Evolutionary conservation across 2,797 vertebrate genomes (phyloP).

Genomic region (Muscicapa striata): DNA sequence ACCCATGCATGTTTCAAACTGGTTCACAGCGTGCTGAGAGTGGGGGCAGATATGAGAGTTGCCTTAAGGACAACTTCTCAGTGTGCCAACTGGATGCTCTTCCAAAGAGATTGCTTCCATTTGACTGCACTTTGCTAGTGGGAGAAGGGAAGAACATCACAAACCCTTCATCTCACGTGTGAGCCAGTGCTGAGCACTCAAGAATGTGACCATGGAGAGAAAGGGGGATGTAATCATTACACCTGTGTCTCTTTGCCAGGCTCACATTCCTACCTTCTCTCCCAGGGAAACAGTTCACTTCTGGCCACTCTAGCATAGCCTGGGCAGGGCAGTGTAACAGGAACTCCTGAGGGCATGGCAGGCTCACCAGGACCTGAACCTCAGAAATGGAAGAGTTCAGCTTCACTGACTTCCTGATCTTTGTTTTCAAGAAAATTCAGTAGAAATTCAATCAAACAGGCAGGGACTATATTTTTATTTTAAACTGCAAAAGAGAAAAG

Average conservation of each 20-base stretch:
- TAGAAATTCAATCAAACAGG: neutral
- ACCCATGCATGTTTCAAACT: neutral
- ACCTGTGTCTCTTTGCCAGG: neutral
- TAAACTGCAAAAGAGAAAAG: neutral
- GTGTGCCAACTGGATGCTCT: neutral
- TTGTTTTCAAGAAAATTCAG: neutral
- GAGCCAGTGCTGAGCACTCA: neutral
- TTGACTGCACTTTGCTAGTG: neutral
- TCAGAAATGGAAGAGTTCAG: neutral
- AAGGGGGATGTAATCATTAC: neutral
- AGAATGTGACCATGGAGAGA: neutral
- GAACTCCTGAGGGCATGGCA: neutral
- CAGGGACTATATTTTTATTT: neutral
- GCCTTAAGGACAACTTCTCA: slow-evolving; percentile 17
- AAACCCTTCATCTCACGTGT: neutral
- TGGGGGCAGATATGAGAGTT: slow-evolving; percentile 25
- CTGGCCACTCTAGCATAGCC: neutral
- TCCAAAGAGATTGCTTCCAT: neutral
- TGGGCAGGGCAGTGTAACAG: neutral
- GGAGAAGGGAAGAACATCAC: neutral
- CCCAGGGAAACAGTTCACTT: neutral
- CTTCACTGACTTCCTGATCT: neutral
- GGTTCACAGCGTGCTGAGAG: neutral
- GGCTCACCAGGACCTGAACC: neutral
- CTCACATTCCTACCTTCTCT: neutral